Conservation (phyloP, 2,888 invertebrate species). For the Drosophila falleni region DNA sequence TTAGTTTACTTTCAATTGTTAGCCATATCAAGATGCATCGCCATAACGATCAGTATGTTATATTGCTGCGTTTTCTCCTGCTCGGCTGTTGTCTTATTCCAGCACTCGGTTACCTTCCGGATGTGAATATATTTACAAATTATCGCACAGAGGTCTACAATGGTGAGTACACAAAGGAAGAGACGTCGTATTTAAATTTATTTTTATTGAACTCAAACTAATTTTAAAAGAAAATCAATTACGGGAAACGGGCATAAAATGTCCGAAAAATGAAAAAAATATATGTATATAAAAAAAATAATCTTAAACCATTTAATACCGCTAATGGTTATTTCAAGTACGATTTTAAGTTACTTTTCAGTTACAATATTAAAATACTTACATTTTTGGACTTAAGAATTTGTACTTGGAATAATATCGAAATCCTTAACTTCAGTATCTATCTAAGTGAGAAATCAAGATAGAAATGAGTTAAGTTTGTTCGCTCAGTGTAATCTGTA, state of each 20-base stretch:
- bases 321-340: no score
- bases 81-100: constrained; percentile 30
- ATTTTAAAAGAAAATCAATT: not conserved
- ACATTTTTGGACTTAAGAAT: not conserved
- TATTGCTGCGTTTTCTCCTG: constrained; percentile 39
- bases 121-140: constrained; percentile 69
- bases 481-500: not conserved
- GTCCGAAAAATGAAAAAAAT: no score
- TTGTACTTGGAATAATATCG: not conserved
- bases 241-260: not conserved
- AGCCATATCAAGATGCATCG: constrained; percentile 24
- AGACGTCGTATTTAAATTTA: not conserved
- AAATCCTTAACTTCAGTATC: not conserved
- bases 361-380: not conserved
- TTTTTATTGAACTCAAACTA: not conserved
- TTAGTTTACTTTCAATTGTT: constrained; percentile 4
- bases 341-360: not conserved
- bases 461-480: no score
- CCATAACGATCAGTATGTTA: constrained; percentile 3
- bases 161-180: constrained; percentile 32
- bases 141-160: constrained; percentile 71
- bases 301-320: no score
- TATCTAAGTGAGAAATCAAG: not conserved
- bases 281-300: no score
- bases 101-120: constrained; percentile 49